A percentile compares a stretch with the other conserved stretches of the same genome.
Evolutionary conservation across 2,797 vertebrate genomes (phyloP).

Genomic region (Octomys mimax): DNA sequence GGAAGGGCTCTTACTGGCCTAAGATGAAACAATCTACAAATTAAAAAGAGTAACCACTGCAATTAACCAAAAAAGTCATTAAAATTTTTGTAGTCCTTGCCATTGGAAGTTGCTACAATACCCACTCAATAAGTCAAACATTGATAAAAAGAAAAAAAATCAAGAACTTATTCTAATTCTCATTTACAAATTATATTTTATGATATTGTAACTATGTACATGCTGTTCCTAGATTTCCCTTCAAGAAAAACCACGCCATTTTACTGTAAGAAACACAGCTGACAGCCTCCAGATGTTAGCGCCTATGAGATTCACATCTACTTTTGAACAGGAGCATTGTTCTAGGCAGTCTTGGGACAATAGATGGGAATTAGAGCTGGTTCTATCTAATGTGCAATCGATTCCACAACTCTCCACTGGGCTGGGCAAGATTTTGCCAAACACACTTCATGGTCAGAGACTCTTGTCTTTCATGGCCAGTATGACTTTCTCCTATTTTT

Average conservation of each 20-base stretch:
- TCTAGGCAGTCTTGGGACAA: not conserved
- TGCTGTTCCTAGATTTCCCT: not conserved
- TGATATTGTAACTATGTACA: not conserved
- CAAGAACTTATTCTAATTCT: slow-evolving; percentile 4
- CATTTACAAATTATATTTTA: slow-evolving; percentile 48
- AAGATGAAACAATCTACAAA: not conserved
- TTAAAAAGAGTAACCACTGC: slow-evolving; percentile 21
- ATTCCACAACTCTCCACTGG: not conserved
- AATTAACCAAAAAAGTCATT: not conserved
- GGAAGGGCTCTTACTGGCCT: not conserved
- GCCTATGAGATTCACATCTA: not conserved
- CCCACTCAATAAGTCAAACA: slow-evolving; percentile 8
- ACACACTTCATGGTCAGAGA: not conserved
- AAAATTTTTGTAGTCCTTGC: slow-evolving; percentile 16
- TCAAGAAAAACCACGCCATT: not conserved
- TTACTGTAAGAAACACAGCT: not conserved
- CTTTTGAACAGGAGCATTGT: not conserved
- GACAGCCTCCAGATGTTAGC: not conserved
- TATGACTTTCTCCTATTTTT: not conserved
- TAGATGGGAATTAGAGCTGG: not conserved
- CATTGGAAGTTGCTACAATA: not conserved
- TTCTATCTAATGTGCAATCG: not conserved
- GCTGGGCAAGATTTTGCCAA: not conserved
- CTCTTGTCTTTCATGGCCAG: not conserved
- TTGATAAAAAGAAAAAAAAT: not conserved